Base-by-base conservation (phyloP, 2,888 invertebrate genomes). In the Stenolophus ochropezus region DNA sequence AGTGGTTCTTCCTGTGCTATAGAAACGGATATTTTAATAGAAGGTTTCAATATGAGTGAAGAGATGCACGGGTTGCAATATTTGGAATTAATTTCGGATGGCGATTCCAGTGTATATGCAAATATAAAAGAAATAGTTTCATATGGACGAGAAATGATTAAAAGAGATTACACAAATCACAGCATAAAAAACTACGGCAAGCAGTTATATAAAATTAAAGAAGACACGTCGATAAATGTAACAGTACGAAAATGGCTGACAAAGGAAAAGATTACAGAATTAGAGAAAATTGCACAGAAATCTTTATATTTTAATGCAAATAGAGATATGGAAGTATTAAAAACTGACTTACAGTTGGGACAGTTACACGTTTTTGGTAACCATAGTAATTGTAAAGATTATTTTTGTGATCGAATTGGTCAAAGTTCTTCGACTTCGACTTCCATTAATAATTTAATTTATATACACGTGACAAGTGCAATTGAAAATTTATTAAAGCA, bases 121-220 rank as follows among this genome's bases (percentile, higher is more conserved):
- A 84, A 83, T n/a, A n/a, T n/a, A n/a, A n/a, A n/a, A n/a, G n/a
- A n/a, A n/a, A n/a, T n/a, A n/a, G 82, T 84, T 18, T 84, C 85
- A 1, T 87, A 87, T 82, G 83, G 83, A 0, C 82, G 53, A 53
- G 53, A 53, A 18, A 18, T 53, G 18, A 53, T 85, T 74, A 88
- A 87, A 85, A 82, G 86, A 1, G 87, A 87, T 82, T 88, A 87
- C 81, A 82, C 58, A 4, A 87, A 86, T 77, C 87, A 88, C 81
- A 65, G 87, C 18, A 65, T 85, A 8, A 81, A 71, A 76, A 83
- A 83, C 27, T 53, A 53, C 6, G 14, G 53, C 53, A 53, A 53
- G n/a, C n/a, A n/a, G n/a, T n/a, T n/a, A n/a, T n/a, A n/a, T 18
- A 53, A 53, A 18, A 53, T 69, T 16, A 69, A 69, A 27, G 18